Base-by-base conservation (phyloP, 2,888 invertebrate species). In the Pandemis cinnamomeana region DNA sequence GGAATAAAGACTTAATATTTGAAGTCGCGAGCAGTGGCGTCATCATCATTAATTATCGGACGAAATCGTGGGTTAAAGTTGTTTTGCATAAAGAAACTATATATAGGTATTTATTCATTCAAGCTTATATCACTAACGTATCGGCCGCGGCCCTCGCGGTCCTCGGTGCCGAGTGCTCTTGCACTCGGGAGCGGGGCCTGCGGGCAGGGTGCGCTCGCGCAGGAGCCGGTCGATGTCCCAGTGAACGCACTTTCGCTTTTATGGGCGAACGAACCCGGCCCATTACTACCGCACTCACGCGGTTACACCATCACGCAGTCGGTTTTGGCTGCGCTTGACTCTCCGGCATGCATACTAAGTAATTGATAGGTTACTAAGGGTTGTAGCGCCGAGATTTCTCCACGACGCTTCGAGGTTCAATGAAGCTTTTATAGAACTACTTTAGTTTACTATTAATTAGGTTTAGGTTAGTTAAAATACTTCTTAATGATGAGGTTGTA, bases 161-260 rank as follows among this genome's bases (percentile, higher is more conserved):
- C 53, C 67, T n/a, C 15, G 46, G 20, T 36, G 36, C 53, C 61
- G 42, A 64, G 51, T 51, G 41, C 42, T 44, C 48, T 13, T 6
- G 67, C 51, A 36, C 55, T 63, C 55, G 53, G 68, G 82, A 82
- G 80, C 83, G 85, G 86, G 89, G 89, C 90, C 89, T 88, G 85
- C 86, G 82, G 83, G 78, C 84, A 83, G 86, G 86, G 83, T 80
- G 81, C 82, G 85, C 87, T 90, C 79, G 81, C 82, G 85, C 87
- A 91, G 93, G 92, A 91, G 87, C 81, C 91, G 93, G 93, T 93
- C 94, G 89, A 92, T 92, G 94, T 93, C 91, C 94, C 91, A 93
- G 82, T 94, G 93, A 93, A 93, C 92, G 91, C 82, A 92, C 93
- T 94, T 94, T 94, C 94, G 92, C 92, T 94, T 92, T 94, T 89